A percentile compares a stretch with the other conserved stretches of the same genome.
phyloP scores from a whole-genome alignment of 2,797 vertebrate genomes.

The Notolabrus celidotus region DNA sequence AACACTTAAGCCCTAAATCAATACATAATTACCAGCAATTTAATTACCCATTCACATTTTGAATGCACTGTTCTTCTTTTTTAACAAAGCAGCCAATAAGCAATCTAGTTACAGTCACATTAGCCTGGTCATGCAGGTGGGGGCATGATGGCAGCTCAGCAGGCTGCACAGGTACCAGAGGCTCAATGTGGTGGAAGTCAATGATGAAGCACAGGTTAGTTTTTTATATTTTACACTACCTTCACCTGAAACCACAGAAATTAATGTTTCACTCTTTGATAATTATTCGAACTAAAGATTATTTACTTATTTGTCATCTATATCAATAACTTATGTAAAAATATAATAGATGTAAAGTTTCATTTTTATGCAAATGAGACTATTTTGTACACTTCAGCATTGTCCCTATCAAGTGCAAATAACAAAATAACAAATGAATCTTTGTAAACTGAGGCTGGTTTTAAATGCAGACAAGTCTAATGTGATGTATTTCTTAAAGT shows the following conservation, averaged over 20 bases:
- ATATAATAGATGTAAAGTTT: too few relatives aligned
- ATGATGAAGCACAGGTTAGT: constrained; percentile 23
- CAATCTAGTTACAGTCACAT: constrained; percentile 55
- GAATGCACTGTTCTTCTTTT: constrained; percentile 51
- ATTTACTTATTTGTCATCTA: too few relatives aligned
- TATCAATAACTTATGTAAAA: too few relatives aligned
- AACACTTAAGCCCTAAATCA: constrained; percentile 71
- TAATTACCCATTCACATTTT: constrained; percentile 73
- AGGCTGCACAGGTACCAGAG: not conserved
- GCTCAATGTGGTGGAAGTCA: constrained; percentile 3
- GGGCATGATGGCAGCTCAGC: constrained; percentile 40
- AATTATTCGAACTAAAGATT: too few relatives aligned
- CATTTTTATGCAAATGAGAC: too few relatives aligned
- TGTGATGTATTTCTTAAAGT: too few relatives aligned
- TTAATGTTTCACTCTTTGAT: not conserved
- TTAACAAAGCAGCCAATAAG: constrained; percentile 52
- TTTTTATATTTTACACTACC: constrained; percentile 2
- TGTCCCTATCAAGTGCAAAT: too few relatives aligned
- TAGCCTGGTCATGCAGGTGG: constrained; percentile 46
- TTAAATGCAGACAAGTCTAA: too few relatives aligned
- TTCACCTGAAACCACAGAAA: constrained; percentile 15
- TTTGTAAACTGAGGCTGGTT: too few relatives aligned
- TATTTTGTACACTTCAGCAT: too few relatives aligned
- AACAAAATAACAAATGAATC: too few relatives aligned
- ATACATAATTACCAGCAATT: constrained; percentile 79